Evolutionary conservation across 2,888 invertebrate genomes (phyloP), one percentile per base, ranked within the genome.

Genomic region (Thymelicus sylvestris): DNA sequence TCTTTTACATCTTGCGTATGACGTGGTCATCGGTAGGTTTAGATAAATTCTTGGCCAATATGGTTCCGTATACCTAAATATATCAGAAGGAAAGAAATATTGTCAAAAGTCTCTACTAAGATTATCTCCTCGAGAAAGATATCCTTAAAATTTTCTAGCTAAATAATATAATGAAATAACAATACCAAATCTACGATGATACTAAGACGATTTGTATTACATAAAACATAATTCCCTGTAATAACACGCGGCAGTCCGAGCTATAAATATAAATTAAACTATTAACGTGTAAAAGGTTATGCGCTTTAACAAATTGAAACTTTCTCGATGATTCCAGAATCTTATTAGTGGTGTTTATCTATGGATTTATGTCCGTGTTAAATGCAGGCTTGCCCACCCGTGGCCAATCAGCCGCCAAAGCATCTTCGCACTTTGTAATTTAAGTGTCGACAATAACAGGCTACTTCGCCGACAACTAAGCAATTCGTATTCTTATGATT

Each of bases 231-330:
- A 52, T 52, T 52, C 50, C 50, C 6, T 52, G 15, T 57, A 57
- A 57, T 57, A 57, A 31, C 31, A 31, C 4, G 1, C 13, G 57
- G 50, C 61, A 61, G 24, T 61, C 13, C 12, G 19, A 7, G 50
- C 5, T 44, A 55, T 68, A 61, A 67, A 19, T 44, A 62, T 61
- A 62, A 62, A 62, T 44, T 55, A 55, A 68, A 57, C 63, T 44
- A 68, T 68, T 68, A 68, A 47, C 41, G 31, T 68, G 63, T 68
- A 68, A 69, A 63, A 69, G 68, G 68, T 69, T 69, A 63, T 57
- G 63, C 47, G 57, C 63, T 55, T 55, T 48, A 66, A 60, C 68
- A 69, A 69, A 69, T 69, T 59, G 69, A 69, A 69, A 69, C 69
- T 69, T 69, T 69, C 69, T 64, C 69, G 64, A 69, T 64, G 63